These are phyloP conservation scores for Phaenicophaeus curvirostris DNA, from an alignment of 2,797 vertebrate genomes.

Conservation along the genomic window DNA sequence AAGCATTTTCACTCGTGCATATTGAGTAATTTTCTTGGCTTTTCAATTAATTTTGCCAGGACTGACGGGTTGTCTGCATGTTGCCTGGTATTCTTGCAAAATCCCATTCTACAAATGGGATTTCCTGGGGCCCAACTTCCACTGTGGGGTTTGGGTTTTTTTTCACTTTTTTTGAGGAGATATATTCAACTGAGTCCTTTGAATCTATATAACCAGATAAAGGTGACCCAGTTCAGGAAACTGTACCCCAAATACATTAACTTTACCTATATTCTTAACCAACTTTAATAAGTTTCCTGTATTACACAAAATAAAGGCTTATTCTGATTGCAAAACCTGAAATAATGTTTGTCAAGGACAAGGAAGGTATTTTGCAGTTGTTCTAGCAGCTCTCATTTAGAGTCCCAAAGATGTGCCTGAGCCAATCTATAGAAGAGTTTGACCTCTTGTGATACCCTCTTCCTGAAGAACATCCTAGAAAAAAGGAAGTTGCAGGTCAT, in stretches of 20 bases:
- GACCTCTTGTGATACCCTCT: background rate
- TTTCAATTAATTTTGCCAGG: background rate
- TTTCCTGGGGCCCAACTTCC: background rate
- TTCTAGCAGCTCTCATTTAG: background rate
- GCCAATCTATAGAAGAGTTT: rapidly evolving
- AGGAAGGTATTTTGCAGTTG: background rate
- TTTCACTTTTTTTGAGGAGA: background rate
- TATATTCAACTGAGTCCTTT: background rate
- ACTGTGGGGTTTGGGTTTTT: no score
- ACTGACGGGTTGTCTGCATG: background rate
- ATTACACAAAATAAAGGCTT: background rate
- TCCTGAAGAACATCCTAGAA: background rate
- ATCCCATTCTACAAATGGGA: background rate
- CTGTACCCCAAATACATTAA: background rate
- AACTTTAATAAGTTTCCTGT: background rate
- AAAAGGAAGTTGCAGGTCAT: background rate
- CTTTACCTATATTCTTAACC: background rate
- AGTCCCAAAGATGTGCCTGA: background rate
- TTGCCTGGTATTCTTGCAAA: background rate
- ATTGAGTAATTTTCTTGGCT: background rate
- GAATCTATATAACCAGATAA: background rate
- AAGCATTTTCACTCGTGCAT: background rate
- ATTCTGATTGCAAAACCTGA: background rate
- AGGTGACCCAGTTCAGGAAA: background rate
- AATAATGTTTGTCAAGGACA: background rate